Evolutionary conservation across 2,888 invertebrate species (phyloP).

Genomic region (Lithophane semibrunnea): DNA sequence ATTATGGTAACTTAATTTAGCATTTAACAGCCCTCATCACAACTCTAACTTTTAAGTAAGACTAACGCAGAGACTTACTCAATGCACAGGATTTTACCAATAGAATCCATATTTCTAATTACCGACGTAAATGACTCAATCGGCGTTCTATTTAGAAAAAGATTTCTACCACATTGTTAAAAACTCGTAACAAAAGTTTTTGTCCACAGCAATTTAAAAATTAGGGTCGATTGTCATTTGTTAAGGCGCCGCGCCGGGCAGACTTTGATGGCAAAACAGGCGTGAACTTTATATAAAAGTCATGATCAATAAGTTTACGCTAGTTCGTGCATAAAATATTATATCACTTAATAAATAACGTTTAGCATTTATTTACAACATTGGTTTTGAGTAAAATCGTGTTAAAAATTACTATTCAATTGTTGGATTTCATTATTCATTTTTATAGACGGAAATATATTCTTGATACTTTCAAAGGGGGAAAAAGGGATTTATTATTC

Average conservation of each 20-base stretch:
- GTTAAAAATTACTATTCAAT: neutral
- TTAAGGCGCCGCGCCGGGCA: neutral
- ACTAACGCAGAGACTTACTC: neutral
- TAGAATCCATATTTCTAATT: neutral
- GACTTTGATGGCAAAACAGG: neutral
- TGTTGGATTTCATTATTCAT: too few relatives aligned
- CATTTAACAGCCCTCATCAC: too few relatives aligned
- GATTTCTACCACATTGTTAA: constrained; percentile 11
- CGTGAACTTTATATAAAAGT: constrained; percentile 14
- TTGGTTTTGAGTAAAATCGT: neutral
- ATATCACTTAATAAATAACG: neutral
- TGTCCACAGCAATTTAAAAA: constrained; percentile 30
- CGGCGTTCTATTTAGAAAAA: constrained; percentile 8
- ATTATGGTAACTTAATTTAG: neutral
- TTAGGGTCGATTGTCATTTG: constrained; percentile 45
- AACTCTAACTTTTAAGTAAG: too few relatives aligned
- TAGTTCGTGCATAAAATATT: neutral
- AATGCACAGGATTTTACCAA: neutral
- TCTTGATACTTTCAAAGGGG: constrained; percentile 12
- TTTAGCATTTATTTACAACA: neutral
- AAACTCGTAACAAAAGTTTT: constrained; percentile 22
- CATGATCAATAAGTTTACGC: constrained; percentile 9
- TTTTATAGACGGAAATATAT: constrained; percentile 5
- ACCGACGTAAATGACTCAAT: constrained; percentile 15
- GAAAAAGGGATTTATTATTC: neutral